Percentiles rank a stretch among this genome's conserved stretches.
Evolutionary conservation across 37 sponge, comb jelly and placozoan species (phyloP).

Genomic region (Halisarca cf. caerulea): DNA sequence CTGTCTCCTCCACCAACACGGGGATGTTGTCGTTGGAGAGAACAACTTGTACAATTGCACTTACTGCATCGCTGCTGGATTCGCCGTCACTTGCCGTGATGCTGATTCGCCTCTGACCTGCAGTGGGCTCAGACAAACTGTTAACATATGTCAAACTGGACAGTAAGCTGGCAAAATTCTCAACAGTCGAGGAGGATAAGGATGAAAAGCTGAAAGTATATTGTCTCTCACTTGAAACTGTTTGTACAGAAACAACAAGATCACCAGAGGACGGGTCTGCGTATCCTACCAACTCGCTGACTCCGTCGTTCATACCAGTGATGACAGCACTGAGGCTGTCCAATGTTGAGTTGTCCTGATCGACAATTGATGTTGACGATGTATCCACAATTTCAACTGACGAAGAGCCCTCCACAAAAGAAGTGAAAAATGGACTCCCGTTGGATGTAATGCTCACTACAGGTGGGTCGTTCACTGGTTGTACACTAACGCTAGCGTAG

Average conservation of each 20-base stretch:
- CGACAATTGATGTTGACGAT: not conserved
- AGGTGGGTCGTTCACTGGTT: constrained; percentile 53
- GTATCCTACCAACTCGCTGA: constrained; percentile 39
- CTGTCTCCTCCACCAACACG: constrained; percentile 31
- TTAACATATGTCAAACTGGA: constrained; percentile 48
- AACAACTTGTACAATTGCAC: constrained; percentile 28
- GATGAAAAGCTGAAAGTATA: constrained; percentile 42
- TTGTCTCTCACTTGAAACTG: not conserved
- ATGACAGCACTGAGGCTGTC: constrained; percentile 5
- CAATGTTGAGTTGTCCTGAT: constrained; percentile 52
- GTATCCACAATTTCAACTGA: constrained; percentile 20
- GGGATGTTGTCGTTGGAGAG: constrained; percentile 74
- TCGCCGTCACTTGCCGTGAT: constrained; percentile 58
- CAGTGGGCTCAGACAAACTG: constrained; percentile 43
- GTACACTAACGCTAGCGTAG: constrained; percentile 31
- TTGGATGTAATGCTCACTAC: not conserved
- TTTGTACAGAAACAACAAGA: not conserved
- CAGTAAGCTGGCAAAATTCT: constrained; percentile 43
- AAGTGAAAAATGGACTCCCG: not conserved
- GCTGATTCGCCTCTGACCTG: constrained; percentile 37
- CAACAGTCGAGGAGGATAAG: constrained; percentile 5
- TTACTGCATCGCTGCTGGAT: constrained; percentile 13
- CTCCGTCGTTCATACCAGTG: constrained; percentile 33
- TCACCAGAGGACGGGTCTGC: constrained; percentile 19
- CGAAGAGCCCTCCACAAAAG: constrained; percentile 41